phyloP scores from a whole-genome alignment of 2,113 vertebrate species.

The Anguilla japonica region DNA sequence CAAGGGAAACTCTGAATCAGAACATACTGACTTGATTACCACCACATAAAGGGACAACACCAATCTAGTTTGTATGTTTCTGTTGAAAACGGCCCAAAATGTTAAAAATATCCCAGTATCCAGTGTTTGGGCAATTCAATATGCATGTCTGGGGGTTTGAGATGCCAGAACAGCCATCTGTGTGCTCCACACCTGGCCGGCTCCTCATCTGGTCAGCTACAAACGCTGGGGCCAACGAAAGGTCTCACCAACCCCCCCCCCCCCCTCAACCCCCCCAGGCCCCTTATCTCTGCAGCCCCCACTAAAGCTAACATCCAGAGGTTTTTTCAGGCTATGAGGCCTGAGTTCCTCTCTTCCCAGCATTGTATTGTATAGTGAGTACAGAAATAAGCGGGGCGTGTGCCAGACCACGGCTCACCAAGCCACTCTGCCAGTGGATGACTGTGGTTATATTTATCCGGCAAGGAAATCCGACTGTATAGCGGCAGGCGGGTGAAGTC shows the following conservation, averaged over 20 bases:
- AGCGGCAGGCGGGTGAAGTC: slow-evolving; percentile 45
- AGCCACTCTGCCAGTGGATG: slow-evolving; percentile 59
- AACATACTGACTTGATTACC: not conserved
- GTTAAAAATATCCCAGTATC: not conserved
- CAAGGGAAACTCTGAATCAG: not conserved
- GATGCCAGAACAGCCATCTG: not conserved
- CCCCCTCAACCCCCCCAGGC: not conserved
- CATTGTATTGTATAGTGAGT: slow-evolving; percentile 60
- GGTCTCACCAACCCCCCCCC: slow-evolving; percentile 40
- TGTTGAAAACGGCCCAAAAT: not conserved
- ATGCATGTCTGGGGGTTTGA: not conserved
- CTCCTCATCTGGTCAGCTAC: not conserved
- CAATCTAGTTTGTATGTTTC: not conserved
- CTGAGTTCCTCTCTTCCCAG: slow-evolving; percentile 34
- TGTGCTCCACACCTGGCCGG: not conserved
- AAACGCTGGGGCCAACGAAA: slow-evolving; percentile 20
- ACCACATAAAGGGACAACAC: not conserved
- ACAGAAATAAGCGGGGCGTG: slow-evolving; percentile 63
- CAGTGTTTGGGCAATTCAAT: not conserved
- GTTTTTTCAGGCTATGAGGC: slow-evolving; percentile 63
- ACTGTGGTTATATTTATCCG: slow-evolving; percentile 73
- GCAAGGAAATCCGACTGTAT: slow-evolving; percentile 66
- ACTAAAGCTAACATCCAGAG: slow-evolving; percentile 58
- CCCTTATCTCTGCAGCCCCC: slow-evolving; percentile 49
- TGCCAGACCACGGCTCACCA: slow-evolving; percentile 54